Evolutionary conservation across 2,797 vertebrate genomes (phyloP).

Genomic region (Crypturellus tataupa): DNA sequence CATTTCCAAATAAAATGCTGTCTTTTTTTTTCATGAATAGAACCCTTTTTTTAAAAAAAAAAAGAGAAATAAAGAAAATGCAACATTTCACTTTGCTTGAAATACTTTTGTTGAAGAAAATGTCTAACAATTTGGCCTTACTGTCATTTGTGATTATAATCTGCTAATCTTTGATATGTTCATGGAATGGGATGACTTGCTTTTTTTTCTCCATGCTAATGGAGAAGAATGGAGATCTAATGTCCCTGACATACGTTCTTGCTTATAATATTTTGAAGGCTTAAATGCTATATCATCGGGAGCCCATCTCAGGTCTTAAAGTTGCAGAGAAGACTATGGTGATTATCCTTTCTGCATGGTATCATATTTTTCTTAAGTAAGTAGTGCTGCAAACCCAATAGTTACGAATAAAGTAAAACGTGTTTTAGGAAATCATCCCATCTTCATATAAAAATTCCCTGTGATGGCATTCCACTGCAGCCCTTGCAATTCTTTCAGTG

Average conservation of each 20-base stretch:
- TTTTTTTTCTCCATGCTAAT: background rate
- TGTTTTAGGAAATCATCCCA: background rate
- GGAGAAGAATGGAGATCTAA: too few species aligned
- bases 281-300: background rate
- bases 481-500: background rate
- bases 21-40: background rate
- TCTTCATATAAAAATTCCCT: background rate
- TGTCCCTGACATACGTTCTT: rapidly evolving
- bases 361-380: background rate
- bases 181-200: background rate
- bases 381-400: background rate
- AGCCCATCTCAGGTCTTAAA: background rate
- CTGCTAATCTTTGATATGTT: background rate
- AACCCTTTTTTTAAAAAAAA: background rate
- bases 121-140: background rate
- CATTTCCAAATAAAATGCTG: background rate
- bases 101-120: background rate
- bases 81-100: background rate
- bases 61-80: too few species aligned
- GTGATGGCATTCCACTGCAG: background rate
- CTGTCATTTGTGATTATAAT: background rate
- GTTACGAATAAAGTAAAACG: background rate
- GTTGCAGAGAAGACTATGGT: rapidly evolving
- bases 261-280: background rate
- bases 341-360: background rate